A percentile compares a stretch with the other conserved stretches of the same genome.
phyloP scores from a whole-genome alignment of 2,888 invertebrate genomes.

The Plutella xylostella region DNA sequence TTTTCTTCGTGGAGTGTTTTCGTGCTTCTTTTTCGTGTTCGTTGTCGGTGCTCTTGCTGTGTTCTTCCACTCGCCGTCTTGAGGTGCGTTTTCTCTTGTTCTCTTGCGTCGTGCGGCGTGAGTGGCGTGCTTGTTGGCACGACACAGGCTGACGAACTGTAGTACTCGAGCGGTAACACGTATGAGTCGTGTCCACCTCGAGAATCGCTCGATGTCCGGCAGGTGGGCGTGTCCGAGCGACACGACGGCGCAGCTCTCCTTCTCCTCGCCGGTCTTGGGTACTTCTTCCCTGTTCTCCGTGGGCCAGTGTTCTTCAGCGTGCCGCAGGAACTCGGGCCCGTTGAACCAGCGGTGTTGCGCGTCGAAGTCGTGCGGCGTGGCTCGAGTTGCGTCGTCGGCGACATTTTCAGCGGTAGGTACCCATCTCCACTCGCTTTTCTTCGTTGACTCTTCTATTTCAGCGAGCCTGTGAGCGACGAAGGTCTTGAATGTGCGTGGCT shows the following conservation, averaged over 20 bases:
- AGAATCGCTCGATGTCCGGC: slow-evolving; percentile 12
- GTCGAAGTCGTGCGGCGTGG: not conserved
- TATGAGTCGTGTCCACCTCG: slow-evolving; percentile 12
- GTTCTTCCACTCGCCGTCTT: not conserved
- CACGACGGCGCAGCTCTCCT: not conserved
- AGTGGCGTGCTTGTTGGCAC: not conserved
- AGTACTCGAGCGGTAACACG: slow-evolving; percentile 7
- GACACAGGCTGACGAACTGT: slow-evolving; percentile 3
- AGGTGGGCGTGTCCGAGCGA: not conserved
- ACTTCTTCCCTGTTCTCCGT: not conserved
- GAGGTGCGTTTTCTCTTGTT: not conserved
- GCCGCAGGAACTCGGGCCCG: slow-evolving; percentile 7
- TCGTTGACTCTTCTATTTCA: slow-evolving; percentile 8
- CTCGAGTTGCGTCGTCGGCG: not conserved
- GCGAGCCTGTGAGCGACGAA: slow-evolving; percentile 7
- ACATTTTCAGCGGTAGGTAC: slow-evolving; percentile 11
- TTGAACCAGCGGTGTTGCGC: slow-evolving; percentile 1
- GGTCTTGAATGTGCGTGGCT: slow-evolving; percentile 6
- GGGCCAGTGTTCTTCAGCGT: slow-evolving; percentile 2
- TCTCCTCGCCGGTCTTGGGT: not conserved
- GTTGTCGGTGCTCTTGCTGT: not conserved
- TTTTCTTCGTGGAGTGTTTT: too few species aligned
- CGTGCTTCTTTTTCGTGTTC: too few species aligned
- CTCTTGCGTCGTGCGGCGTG: not conserved
- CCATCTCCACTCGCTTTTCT: slow-evolving; percentile 13